Evolutionary conservation across 1,140 invertebrate genomes (phyloP).

Genomic region (Ephestia elutella): DNA sequence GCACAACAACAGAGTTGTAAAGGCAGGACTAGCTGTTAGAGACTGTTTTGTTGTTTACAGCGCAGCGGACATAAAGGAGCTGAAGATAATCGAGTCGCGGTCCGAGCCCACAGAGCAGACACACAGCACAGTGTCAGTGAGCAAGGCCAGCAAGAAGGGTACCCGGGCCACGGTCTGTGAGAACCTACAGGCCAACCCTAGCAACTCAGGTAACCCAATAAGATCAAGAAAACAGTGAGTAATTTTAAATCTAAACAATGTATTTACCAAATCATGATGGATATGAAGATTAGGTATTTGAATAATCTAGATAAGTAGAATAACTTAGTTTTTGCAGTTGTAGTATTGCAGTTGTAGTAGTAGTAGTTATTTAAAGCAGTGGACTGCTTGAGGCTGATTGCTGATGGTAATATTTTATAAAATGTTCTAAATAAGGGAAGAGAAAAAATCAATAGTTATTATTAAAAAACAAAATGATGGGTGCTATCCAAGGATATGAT

Average conservation of each 20-base stretch:
- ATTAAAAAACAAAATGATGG: not conserved
- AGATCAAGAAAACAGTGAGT: not conserved
- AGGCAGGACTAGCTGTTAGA: no score
- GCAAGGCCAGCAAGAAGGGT: constrained; percentile 48
- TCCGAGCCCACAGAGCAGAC: constrained; percentile 39
- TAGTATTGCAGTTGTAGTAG: no score
- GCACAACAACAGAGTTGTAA: no score
- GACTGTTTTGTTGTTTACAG: constrained; percentile 39
- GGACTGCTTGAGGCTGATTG: no score
- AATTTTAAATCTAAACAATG: no score
- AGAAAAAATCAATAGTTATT: no score
- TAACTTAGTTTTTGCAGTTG: no score
- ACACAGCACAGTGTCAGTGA: constrained; percentile 65
- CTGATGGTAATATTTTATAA: no score
- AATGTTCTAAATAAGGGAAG: no score
- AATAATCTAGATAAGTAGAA: no score
- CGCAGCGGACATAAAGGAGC: constrained; percentile 65
- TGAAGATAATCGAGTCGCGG: constrained; percentile 59
- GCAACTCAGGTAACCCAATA: constrained; percentile 32
- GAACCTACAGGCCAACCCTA: constrained; percentile 53
- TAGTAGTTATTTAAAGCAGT: no score
- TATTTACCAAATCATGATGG: not conserved
- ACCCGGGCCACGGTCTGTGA: constrained; percentile 59
- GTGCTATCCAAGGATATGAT: not conserved
- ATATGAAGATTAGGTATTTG: no score